A percentile compares a stretch with the other conserved stretches of the same genome.
phyloP scores from a whole-genome alignment of 2,797 vertebrate species.

The Clarias pachynema region DNA sequence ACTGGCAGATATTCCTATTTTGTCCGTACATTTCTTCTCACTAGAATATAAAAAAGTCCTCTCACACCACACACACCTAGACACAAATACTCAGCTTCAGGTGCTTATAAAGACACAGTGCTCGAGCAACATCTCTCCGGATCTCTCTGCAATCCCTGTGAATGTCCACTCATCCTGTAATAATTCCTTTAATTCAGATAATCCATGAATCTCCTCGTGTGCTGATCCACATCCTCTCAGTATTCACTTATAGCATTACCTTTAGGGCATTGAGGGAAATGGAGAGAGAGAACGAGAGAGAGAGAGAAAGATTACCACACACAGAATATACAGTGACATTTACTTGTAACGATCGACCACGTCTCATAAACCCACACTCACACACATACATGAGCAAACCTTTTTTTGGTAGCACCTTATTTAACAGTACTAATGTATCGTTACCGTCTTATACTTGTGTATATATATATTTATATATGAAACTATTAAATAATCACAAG shows the following conservation, averaged over 20 bases:
- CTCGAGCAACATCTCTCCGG: conserved; percentile 6
- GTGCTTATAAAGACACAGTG: conserved; percentile 6
- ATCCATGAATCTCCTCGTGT: conserved; percentile 39
- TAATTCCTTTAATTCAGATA: conserved; percentile 52
- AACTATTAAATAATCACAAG: too few relatives aligned
- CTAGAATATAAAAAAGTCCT: neutral
- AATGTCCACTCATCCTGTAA: conserved; percentile 48
- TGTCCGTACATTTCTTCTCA: neutral
- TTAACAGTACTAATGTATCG: neutral
- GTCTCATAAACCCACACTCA: conserved; percentile 1
- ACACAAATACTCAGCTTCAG: neutral
- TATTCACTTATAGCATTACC: conserved; percentile 39
- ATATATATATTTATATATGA: neutral
- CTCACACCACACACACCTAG: conserved; percentile 12
- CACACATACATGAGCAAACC: neutral
- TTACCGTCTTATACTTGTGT: neutral
- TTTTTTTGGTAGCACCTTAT: neutral
- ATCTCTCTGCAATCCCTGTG: conserved; percentile 36
- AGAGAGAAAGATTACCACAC: conserved; percentile 38
- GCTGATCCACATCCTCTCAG: conserved; percentile 36
- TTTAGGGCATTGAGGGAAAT: conserved; percentile 32
- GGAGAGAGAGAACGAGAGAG: conserved; percentile 19
- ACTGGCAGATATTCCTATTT: neutral
- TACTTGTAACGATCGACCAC: conserved; percentile 14
- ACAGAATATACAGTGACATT: conserved; percentile 44